Evolutionary conservation across 2,797 vertebrate species (phyloP), one percentile per base, ranked within the genome.

Genomic region (Tangara arthus): DNA sequence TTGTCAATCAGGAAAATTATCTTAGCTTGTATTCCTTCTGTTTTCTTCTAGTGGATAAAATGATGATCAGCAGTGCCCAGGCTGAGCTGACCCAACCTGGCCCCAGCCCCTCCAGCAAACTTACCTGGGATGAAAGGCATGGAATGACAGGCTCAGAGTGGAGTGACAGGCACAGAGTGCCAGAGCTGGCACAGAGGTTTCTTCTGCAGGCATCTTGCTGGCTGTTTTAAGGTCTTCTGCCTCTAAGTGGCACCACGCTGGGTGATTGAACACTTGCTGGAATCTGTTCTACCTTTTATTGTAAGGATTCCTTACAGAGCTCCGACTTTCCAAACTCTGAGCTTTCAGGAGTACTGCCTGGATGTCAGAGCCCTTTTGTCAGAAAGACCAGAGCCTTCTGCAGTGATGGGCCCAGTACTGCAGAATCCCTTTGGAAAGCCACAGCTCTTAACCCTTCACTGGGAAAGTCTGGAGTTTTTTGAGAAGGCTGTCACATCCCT

Each of bases 351-450:
- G 41, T 9, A 30, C 50, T 82, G 53, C 65, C 71, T 92, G 77
- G 50, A 88, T 65, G 85, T 91, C 80, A 69, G 53, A 77, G 79
- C 91, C 79, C 91, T 93, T 91, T 94, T 1, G 60, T 95, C 84
- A 83, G 89, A 91, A 64, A 88, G 87, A 93, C 85, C 76, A 91
- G 77, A 94, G 93, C 76, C 85, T 93, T 96, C 72, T 79, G 76
- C 82, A 95, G 76, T 66, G 82, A 88, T 91, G 92, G 82, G 76
- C 47, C 82, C 60, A 64, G 52, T 34, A 89, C 73, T 93, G 68
- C 56, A 90, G 52, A 94, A 92, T 77, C 90, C 81, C 71, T 94
- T 96, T 95, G 91, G 90, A 95, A 93, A 96, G 85, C 70, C 81
- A 79, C 70, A 75, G 89, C 72, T 72, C 88, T 95, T 89, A 77